phyloP scores from a whole-genome alignment of 1,140 invertebrate species.

The Camponotus pennsylvanicus region DNA sequence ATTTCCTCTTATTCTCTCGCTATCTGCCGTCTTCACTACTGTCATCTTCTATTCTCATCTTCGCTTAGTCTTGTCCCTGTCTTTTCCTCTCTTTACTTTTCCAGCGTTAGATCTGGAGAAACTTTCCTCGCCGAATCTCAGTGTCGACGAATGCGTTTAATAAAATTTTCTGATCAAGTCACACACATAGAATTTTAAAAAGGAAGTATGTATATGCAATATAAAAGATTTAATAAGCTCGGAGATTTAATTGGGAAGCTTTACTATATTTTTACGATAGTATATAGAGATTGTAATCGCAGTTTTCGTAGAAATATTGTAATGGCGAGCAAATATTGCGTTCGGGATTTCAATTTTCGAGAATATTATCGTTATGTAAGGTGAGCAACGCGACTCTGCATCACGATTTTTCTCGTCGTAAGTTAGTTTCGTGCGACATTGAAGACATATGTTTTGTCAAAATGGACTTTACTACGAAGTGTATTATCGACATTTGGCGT shows the following conservation, averaged over 20 bases:
- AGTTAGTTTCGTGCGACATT: slow-evolving; percentile 56
- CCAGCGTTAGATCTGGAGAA: slow-evolving; percentile 34
- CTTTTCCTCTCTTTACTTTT: slow-evolving; percentile 42
- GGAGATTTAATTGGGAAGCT: slow-evolving; percentile 8
- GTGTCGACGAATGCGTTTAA: slow-evolving; percentile 65
- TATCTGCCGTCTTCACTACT: slow-evolving; percentile 19
- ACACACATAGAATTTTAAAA: neutral
- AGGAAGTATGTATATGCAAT: neutral
- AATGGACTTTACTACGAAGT: slow-evolving; percentile 44
- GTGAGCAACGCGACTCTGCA: neutral
- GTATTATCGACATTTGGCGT: slow-evolving; percentile 76
- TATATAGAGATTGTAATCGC: slow-evolving; percentile 25
- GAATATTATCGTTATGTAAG: slow-evolving; percentile 36
- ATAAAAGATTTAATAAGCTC: slow-evolving; percentile 31
- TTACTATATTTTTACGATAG: neutral
- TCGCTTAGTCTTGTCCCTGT: neutral
- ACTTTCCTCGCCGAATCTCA: slow-evolving; percentile 60
- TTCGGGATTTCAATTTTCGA: slow-evolving; percentile 3
- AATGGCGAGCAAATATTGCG: neutral
- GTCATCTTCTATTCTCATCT: neutral
- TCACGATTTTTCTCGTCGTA: slow-evolving; percentile 14
- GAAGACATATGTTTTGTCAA: slow-evolving; percentile 59
- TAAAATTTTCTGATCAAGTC: slow-evolving; percentile 58
- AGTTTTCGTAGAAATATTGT: neutral
- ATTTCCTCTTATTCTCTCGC: slow-evolving; percentile 28